Base-by-base conservation (phyloP, 2,888 invertebrate species). In the Drosophila kokeensis region DNA sequence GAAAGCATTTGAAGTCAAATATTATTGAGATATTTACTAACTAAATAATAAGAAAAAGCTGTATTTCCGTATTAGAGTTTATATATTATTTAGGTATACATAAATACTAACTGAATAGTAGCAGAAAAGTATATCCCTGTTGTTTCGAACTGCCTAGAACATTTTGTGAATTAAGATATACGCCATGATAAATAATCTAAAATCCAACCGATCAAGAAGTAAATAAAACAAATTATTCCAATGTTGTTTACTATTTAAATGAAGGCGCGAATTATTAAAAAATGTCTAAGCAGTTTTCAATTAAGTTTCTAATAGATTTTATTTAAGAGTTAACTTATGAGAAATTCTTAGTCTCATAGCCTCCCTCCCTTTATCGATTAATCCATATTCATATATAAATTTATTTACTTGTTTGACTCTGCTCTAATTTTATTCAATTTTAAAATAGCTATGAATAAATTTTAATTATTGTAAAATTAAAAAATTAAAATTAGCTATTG, bases 241-340 rank as follows among this genome's bases (percentile, higher is more conserved):
- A n/a, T n/a, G 2, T 4, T 38, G 18, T 13, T 45, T 7, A 7
- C 1, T 1, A 21, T 45, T 45, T 13, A 45, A 45, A 21, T 13
- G 1, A 21, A 21, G 3, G 0, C 11, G 1, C 1, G 7, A 4
- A 13, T 8, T 45, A 13, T 21, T 24, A 0, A 4, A 24, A 45
- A 24, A 24, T 15, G 15, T 15, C 4, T 4, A 8, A 38, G 18
- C 8, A 18, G 2, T 7, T 7, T 36, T 18, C 0, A 21, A 13
- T 13, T 13, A 13, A 21, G 3, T 45, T 13, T 13, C 4, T 0
- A 13, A 21, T 7, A 4, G 13, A 45, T 21, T 40, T 42, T 21
- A 24, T 4, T 21, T 15, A 45, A 21, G 1, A 21, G 21, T 13
- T 4, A 24, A 1, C 3, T 45, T 24, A 45, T 7, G 1, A 45